phyloP scores from a whole-genome alignment of 2,888 invertebrate species.

The Leptinotarsa tumamoca region DNA sequence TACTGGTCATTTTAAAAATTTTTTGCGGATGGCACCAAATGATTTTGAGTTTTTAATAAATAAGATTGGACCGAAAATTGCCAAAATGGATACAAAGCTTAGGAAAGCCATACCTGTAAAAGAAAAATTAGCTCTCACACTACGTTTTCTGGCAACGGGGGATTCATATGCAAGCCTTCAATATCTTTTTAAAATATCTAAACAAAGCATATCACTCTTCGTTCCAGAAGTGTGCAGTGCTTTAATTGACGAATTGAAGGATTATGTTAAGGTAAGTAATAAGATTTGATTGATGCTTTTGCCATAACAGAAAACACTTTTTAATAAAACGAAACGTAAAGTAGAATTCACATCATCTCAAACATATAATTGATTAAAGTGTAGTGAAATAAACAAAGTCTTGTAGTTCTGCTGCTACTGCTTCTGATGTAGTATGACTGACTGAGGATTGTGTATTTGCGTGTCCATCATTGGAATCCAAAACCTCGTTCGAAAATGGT shows the following conservation, averaged over 20 bases:
- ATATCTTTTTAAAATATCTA: neutral
- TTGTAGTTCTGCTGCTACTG: too few relatives aligned
- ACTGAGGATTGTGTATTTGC: too few relatives aligned
- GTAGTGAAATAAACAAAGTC: too few relatives aligned
- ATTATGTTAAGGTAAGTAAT: neutral
- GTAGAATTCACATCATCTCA: neutral
- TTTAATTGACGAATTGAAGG: neutral
- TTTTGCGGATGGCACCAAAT: neutral
- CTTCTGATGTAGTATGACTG: too few relatives aligned
- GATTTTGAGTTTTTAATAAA: neutral
- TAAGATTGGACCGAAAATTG: neutral
- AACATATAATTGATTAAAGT: too few relatives aligned
- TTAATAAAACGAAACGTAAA: neutral
- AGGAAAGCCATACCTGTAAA: neutral
- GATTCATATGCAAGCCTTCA: neutral
- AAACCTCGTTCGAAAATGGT: too few relatives aligned
- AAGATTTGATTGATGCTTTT: neutral
- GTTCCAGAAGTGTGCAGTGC: conserved; percentile 1
- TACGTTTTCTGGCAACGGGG: neutral
- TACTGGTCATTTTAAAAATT: neutral
- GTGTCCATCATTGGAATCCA: too few relatives aligned
- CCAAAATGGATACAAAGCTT: neutral
- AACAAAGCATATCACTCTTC: neutral
- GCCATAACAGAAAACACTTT: neutral
- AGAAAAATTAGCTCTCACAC: conserved; percentile 1